Evolutionary conservation across 2,797 vertebrate species (phyloP).

Genomic region (Borostomias antarcticus): DNA sequence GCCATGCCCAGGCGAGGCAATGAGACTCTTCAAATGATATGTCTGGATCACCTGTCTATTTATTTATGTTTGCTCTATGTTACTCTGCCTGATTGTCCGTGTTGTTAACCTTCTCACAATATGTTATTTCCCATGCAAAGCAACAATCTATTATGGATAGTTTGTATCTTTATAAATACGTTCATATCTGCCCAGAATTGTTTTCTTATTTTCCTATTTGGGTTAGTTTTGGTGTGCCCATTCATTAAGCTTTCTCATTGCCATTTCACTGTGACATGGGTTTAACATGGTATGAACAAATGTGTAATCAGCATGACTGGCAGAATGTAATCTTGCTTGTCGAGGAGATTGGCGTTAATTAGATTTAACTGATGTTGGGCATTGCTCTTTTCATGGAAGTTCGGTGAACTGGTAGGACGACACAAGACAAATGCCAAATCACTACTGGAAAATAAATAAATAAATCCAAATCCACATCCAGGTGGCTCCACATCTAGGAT

Average conservation of each 20-base stretch:
- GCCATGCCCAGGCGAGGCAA: slow-evolving; percentile 38
- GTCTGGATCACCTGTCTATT: slow-evolving; percentile 39
- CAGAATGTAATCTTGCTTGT: slow-evolving; percentile 35
- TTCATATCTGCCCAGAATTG: background rate
- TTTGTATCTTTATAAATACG: slow-evolving; percentile 16
- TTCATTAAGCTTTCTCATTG: slow-evolving; percentile 4
- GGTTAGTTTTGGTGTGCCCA: background rate
- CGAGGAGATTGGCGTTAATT: slow-evolving; percentile 46
- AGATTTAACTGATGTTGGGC: slow-evolving; percentile 34
- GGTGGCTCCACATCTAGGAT: background rate
- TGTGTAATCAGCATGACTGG: slow-evolving; percentile 38
- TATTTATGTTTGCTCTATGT: slow-evolving; percentile 50
- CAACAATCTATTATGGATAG: slow-evolving; percentile 4
- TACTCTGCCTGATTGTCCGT: slow-evolving; percentile 34
- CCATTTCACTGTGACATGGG: slow-evolving; percentile 39
- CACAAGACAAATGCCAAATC: slow-evolving; percentile 18
- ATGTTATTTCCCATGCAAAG: background rate
- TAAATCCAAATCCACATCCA: background rate
- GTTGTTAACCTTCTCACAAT: slow-evolving; percentile 45
- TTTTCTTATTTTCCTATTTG: background rate
- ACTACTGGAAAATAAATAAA: background rate
- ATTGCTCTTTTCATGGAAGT: slow-evolving; percentile 14
- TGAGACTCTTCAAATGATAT: slow-evolving; percentile 29
- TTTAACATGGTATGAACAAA: slow-evolving; percentile 43
- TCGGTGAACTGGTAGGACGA: slow-evolving; percentile 4